Evolutionary conservation across 2,113 vertebrate species (phyloP).

Genomic region (Zosterops japonicus): DNA sequence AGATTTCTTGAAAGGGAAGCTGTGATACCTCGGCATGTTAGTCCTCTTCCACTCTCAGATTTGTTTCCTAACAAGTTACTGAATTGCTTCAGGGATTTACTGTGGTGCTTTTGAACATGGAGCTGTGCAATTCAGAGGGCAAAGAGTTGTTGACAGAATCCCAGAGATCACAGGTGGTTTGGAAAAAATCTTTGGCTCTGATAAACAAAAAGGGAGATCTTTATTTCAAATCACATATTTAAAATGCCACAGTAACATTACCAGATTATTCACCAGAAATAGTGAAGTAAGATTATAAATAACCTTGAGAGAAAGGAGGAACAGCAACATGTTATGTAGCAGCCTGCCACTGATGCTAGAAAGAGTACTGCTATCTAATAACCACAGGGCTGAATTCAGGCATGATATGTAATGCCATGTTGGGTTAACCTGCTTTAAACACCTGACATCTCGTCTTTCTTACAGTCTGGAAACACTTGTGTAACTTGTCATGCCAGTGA

Average conservation of each 20-base stretch:
- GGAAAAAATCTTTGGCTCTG: background rate
- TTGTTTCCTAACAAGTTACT: background rate
- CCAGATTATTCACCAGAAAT: background rate
- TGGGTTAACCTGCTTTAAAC: background rate
- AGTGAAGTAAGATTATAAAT: background rate
- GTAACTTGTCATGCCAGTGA: slow-evolving; percentile 13
- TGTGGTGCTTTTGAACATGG: background rate
- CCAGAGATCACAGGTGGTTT: background rate
- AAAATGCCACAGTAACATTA: background rate
- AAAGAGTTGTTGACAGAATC: background rate
- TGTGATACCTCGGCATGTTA: background rate
- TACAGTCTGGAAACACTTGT: slow-evolving; percentile 9
- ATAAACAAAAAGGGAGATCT: background rate
- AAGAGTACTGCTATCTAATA: background rate
- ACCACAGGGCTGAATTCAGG: background rate
- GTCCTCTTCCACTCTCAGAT: background rate
- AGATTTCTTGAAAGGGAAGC: background rate
- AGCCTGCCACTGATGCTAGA: background rate
- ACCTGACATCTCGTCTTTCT: background rate
- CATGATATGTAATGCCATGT: fast-evolving
- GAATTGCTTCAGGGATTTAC: background rate
- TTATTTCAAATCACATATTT: background rate
- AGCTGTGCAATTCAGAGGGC: background rate
- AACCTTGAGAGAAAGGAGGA: background rate
- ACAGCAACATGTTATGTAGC: background rate